Evolutionary conservation across 2,888 invertebrate species (phyloP).

Genomic region (Pemphredon lugubris): DNA sequence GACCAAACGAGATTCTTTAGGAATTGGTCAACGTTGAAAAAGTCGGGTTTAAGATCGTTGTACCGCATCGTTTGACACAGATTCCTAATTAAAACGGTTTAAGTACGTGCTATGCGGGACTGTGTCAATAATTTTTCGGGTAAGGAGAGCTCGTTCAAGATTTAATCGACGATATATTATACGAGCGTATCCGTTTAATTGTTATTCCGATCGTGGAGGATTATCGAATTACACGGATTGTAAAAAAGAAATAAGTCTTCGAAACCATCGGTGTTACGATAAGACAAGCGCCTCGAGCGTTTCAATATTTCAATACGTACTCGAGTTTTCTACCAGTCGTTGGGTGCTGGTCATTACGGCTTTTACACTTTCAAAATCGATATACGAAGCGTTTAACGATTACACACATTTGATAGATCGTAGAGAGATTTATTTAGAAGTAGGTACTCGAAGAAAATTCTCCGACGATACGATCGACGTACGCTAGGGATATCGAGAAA

Average conservation of each 20-base stretch:
- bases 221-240: not conserved
- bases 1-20: too few species aligned
- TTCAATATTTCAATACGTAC: constrained; percentile 6
- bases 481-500: too few species aligned
- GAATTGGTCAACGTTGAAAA: too few species aligned
- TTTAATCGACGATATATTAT: not conserved
- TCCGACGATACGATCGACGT: too few species aligned
- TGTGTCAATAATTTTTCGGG: not conserved
- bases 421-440: too few species aligned
- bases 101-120: not conserved
- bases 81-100: not conserved
- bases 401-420: too few species aligned
- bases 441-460: too few species aligned
- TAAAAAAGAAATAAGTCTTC: not conserved
- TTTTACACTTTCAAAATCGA: constrained; percentile 29
- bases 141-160: not conserved
- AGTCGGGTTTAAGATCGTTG: not conserved
- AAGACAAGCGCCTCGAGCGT: not conserved
- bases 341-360: constrained; percentile 4
- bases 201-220: not conserved
- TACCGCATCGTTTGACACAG: not conserved
- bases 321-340: not conserved
- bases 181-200: not conserved
- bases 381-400: too few species aligned
- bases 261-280: not conserved